Evolutionary conservation across 2,797 vertebrate species (phyloP), one percentile per base, ranked within the genome.

Genomic region (Fringilla coelebs): DNA sequence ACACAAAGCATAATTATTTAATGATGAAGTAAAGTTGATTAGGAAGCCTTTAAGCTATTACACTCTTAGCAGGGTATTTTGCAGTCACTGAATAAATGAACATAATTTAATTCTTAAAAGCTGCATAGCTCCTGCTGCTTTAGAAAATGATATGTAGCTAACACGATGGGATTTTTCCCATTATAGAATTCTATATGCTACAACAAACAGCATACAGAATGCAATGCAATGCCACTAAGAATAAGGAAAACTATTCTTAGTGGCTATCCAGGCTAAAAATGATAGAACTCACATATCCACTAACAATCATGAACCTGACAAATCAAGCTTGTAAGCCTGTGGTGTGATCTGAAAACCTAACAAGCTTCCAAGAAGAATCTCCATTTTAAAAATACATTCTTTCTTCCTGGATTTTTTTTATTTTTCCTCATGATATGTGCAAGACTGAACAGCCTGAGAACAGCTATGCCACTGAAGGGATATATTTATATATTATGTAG

Each of bases 11-110:
- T 95, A 97, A 97, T 96, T 97, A 96, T 96, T 97, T 96, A 97
- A 97, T 96, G 88, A 96, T 84, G 90, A 96, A 96, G 90, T 85
- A 96, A 96, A 92, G 94, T 96, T 96, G 95, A 96, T 96, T 96
- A 96, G 92, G 94, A 96, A 96, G 94, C 95, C 97, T 96, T 90
- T 92, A 94, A 96, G 87, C 92, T 90, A 94, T 93, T 96, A 92
- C 41, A 88, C 61, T 83, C 82, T 82, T 96, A 75, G 83, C 45
- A 55, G 94, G 83, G 38, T 92, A 89, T 94, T 94, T 95, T 95
- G 63, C 88, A 91, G 82, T n/a, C 84, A 34, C 57, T 81, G 90
- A 94, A 96, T 93, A 94, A 96, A 96, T 92, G 90, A 93, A 87
- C 54, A 55, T 93, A 94, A 96, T 96, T 96, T 96, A 91, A 81